These are phyloP conservation scores for Lota lota DNA, from an alignment of 2,113 vertebrate genomes.

Conservation along the genomic window DNA sequence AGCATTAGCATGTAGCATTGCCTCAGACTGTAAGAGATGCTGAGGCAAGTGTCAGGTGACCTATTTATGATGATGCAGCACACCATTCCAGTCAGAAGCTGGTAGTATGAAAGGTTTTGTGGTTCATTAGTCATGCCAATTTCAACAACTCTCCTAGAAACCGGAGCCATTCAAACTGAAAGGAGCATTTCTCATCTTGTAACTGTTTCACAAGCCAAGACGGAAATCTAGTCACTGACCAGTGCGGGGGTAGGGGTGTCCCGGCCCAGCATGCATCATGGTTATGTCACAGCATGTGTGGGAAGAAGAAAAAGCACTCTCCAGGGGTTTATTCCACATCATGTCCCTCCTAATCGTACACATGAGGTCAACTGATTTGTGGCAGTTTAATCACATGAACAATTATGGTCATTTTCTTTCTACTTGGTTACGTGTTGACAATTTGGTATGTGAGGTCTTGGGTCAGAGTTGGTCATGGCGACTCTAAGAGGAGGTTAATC, in stretches of 20 bases:
- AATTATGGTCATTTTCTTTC: not conserved
- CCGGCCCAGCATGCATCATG: constrained; percentile 8
- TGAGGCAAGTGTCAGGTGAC: not conserved
- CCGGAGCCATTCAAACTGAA: constrained; percentile 12
- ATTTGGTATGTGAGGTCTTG: no score
- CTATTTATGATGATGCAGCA: constrained; percentile 25
- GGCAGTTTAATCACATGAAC: constrained; percentile 41
- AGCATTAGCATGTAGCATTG: no score
- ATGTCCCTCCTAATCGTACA: constrained; percentile 26
- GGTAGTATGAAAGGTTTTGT: not conserved
- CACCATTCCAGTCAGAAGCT: constrained; percentile 5
- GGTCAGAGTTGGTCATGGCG: no score
- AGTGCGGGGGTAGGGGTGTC: constrained; percentile 7
- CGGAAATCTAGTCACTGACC: not conserved
- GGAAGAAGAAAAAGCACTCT: constrained; percentile 32
- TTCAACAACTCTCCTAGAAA: constrained; percentile 22
- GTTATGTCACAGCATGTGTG: constrained; percentile 29
- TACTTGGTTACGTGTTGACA: no score
- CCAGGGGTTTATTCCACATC: constrained; percentile 23
- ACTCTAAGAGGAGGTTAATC: no score
- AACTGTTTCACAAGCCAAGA: not conserved
- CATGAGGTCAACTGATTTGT: constrained; percentile 32
- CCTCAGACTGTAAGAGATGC: not conserved
- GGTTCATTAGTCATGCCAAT: not conserved
- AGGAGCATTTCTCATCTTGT: constrained; percentile 17